A percentile compares a stretch with the other conserved stretches of the same genome.
Evolutionary conservation across 2,113 vertebrate genomes (phyloP).

Genomic region (Hippocampus comes): DNA sequence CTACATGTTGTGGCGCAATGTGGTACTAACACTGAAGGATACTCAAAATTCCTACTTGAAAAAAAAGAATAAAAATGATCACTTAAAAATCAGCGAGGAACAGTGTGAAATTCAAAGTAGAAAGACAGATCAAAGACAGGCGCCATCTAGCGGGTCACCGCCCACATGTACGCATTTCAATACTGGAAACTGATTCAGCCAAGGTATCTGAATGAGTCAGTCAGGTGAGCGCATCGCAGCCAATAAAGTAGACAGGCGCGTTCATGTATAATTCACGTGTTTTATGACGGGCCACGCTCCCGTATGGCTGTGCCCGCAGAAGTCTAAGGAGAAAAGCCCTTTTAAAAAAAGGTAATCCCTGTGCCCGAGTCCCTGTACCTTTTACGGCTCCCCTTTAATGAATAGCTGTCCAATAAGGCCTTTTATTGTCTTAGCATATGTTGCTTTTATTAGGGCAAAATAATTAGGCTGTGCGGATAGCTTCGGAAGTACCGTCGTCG

Average conservation of each 20-base stretch:
- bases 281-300: conserved; percentile 71
- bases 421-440: conserved; percentile 99
- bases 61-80: neutral
- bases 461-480: conserved; percentile 99
- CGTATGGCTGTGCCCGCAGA: conserved; percentile 69
- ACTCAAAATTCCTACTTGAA: neutral
- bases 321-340: conserved; percentile 70
- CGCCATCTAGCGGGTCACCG: neutral
- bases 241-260: conserved; percentile 73
- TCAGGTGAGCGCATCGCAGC: conserved; percentile 67
- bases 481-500: conserved; percentile 93
- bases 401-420: conserved; percentile 95
- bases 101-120: neutral
- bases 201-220: conserved; percentile 42
- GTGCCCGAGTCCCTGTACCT: conserved; percentile 68
- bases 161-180: neutral
- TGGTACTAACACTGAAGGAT: neutral
- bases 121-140: neutral
- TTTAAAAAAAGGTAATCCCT: conserved; percentile 76
- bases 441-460: conserved; percentile 99
- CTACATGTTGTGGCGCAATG: neutral
- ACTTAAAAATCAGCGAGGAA: neutral
- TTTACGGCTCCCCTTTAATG: conserved; percentile 86
- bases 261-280: conserved; percentile 78
- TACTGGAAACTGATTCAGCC: conserved; percentile 4